phyloP scores from a whole-genome alignment of 2,113 vertebrate genomes.

The Phrynosoma platyrhinos region DNA sequence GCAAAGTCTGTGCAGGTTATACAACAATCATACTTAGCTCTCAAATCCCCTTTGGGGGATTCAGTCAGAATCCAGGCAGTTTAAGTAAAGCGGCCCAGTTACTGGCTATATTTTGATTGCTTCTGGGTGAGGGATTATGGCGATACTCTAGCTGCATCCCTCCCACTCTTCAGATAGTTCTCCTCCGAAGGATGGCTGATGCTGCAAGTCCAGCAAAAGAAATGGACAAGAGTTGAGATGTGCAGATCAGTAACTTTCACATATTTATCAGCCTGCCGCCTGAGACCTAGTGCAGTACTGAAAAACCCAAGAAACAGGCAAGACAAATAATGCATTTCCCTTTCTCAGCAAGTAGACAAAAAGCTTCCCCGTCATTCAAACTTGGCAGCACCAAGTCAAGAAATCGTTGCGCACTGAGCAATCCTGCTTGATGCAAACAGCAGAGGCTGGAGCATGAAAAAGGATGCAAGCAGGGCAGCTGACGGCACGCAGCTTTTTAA shows the following conservation, averaged over 20 bases:
- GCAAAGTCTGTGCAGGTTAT: slow-evolving; percentile 20
- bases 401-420: background rate
- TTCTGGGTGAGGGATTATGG: slow-evolving; percentile 51
- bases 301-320: background rate
- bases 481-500: background rate
- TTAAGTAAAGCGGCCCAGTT: slow-evolving; percentile 51
- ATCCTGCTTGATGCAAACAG: slow-evolving; percentile 11
- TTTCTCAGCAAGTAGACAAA: slow-evolving; percentile 16
- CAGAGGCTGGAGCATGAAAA: background rate
- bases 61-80: background rate
- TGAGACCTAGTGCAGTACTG: background rate
- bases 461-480: background rate
- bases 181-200: background rate
- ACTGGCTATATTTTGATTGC: slow-evolving; percentile 35
- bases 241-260: background rate
- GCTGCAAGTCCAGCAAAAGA: background rate
- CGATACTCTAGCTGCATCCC: background rate
- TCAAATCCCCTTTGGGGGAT: background rate
- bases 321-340: background rate
- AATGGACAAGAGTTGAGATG: background rate
- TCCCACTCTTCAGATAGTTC: too few species aligned
- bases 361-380: slow-evolving; percentile 13
- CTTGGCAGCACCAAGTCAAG: slow-evolving; percentile 32
- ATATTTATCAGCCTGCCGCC: background rate
- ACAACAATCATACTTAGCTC: background rate